Percentiles rank a stretch among this genome's conserved stretches.
These are phyloP conservation scores for Diarsia brunnea DNA, from an alignment of 2,888 invertebrate genomes.

Conservation along the genomic window DNA sequence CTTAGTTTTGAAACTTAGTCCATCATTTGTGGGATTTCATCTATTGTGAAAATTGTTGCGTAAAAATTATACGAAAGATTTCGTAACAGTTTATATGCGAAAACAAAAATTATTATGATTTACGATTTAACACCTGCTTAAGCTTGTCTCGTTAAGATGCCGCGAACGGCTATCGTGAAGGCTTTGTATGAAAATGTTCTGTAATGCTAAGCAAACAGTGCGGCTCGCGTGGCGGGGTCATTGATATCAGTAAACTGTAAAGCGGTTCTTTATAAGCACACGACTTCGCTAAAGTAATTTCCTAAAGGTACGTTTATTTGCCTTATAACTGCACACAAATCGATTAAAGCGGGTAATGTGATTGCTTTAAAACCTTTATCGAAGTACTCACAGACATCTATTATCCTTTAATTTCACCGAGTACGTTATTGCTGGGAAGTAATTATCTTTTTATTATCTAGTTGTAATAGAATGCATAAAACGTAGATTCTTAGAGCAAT, in stretches of 20 bases:
- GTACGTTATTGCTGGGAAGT: slow-evolving; percentile 41
- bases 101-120: slow-evolving; percentile 55
- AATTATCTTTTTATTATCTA: slow-evolving; percentile 44
- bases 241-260: slow-evolving; percentile 70
- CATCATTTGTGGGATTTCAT: slow-evolving; percentile 35
- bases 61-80: slow-evolving; percentile 22
- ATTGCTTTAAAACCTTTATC: slow-evolving; percentile 49
- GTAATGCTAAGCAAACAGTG: slow-evolving; percentile 70
- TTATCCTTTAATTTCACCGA: slow-evolving; percentile 57
- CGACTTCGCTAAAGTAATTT: slow-evolving; percentile 63
- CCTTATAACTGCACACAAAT: slow-evolving; percentile 57
- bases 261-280: slow-evolving; percentile 67
- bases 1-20: slow-evolving; percentile 40
- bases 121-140: slow-evolving; percentile 65
- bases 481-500: slow-evolving; percentile 20
- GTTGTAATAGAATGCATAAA: slow-evolving; percentile 30
- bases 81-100: slow-evolving; percentile 27
- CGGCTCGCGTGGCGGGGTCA: slow-evolving; percentile 70
- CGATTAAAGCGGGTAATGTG: slow-evolving; percentile 49
- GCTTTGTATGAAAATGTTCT: slow-evolving; percentile 62
- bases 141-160: slow-evolving; percentile 63
- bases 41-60: slow-evolving; percentile 46
- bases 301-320: slow-evolving; percentile 57
- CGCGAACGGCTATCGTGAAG: slow-evolving; percentile 38
- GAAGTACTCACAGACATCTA: slow-evolving; percentile 27